These are phyloP conservation scores for Epistrophe eligans DNA, from an alignment of 2,888 invertebrate genomes.

Conservation along the genomic window DNA sequence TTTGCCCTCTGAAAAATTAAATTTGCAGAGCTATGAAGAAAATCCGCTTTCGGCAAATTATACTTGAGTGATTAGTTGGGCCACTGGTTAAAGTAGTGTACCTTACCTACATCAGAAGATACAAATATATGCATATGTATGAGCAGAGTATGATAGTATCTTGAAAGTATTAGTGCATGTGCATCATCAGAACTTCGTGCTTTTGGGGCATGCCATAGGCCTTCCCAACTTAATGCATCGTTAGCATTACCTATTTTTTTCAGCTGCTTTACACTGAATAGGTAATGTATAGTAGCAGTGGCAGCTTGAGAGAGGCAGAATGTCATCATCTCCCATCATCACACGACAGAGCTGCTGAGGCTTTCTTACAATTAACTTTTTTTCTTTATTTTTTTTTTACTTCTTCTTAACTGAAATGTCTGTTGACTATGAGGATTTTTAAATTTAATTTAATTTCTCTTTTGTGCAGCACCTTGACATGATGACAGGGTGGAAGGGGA, in stretches of 20 bases:
- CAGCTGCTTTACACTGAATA: slow-evolving; percentile 38
- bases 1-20: slow-evolving; percentile 57
- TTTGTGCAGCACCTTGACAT: slow-evolving; percentile 71
- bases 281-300: background rate
- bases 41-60: slow-evolving; percentile 67
- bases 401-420: slow-evolving; percentile 28
- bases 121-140: background rate
- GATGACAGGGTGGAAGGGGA: slow-evolving; percentile 13
- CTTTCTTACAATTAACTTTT: background rate
- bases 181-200: slow-evolving; percentile 1
- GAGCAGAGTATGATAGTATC: background rate
- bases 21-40: slow-evolving; percentile 30
- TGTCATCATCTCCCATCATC: background rate
- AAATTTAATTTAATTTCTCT: slow-evolving; percentile 71
- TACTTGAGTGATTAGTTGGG: slow-evolving; percentile 74
- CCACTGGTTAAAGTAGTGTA: slow-evolving; percentile 50
- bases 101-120: background rate
- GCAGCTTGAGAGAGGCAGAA: background rate
- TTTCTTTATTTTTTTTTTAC: slow-evolving; percentile 18
- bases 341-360: background rate
- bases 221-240: slow-evolving; percentile 37
- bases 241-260: slow-evolving; percentile 46
- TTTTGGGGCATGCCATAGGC: slow-evolving; percentile 59
- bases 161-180: slow-evolving; percentile 46
- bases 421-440: slow-evolving; percentile 27